These are phyloP conservation scores for Okapia johnstoni DNA, from an alignment of 2,113 vertebrate genomes.

Conservation along the genomic window DNA sequence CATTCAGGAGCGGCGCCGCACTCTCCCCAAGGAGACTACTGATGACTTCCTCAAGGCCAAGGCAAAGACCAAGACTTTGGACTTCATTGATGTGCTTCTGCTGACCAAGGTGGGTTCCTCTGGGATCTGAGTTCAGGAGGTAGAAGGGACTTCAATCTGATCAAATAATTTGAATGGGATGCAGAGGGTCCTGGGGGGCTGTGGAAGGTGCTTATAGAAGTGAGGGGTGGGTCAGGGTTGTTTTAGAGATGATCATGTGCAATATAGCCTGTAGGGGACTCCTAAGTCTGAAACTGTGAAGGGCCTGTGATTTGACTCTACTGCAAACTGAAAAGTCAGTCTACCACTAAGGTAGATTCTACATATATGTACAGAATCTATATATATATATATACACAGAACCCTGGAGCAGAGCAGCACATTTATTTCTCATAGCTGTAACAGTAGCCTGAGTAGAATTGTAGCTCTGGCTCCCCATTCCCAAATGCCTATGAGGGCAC, in stretches of 20 bases:
- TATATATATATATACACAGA: not conserved
- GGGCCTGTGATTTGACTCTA: not conserved
- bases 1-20: conserved; percentile 78
- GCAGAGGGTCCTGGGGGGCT: not conserved
- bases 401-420: not conserved
- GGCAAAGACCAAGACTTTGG: conserved; percentile 74
- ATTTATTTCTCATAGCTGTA: not conserved
- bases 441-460: not conserved
- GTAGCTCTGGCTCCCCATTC: not conserved
- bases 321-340: not conserved
- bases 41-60: conserved; percentile 63
- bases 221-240: not conserved
- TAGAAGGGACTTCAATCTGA: not conserved
- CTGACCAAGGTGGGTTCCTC: conserved; percentile 79
- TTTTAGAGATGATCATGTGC: not conserved
- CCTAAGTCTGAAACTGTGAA: not conserved
- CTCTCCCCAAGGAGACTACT: conserved; percentile 57
- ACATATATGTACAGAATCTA: not conserved
- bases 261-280: not conserved
- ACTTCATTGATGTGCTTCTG: conserved; percentile 92
- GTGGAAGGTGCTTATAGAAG: not conserved
- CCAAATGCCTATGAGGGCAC: not conserved
- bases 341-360: not conserved
- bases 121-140: too few species aligned
- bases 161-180: not conserved